phyloP scores from a whole-genome alignment of 1,140 invertebrate species.

The Mya arenaria region DNA sequence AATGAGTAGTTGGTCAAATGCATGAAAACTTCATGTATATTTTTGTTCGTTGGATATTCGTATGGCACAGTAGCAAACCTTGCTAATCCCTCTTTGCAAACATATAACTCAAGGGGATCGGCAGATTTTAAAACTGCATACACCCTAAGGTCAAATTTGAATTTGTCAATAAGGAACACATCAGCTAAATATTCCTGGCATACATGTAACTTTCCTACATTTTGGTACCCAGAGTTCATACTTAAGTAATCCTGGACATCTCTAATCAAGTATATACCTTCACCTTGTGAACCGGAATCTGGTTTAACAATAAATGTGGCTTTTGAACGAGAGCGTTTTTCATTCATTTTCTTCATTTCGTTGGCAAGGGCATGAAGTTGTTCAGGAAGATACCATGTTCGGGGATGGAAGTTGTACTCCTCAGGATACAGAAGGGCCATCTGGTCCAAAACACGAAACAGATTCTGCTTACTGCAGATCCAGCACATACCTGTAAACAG shows the following conservation, averaged over 20 bases:
- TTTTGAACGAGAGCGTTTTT: conserved; percentile 69
- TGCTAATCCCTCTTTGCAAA: conserved; percentile 82
- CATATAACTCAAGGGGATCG: conserved; percentile 82
- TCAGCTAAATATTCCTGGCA: conserved; percentile 82
- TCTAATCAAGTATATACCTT: conserved; percentile 82
- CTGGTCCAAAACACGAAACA: conserved; percentile 81
- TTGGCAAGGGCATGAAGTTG: conserved; percentile 79
- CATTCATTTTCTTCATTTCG: conserved; percentile 65
- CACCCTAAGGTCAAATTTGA: conserved; percentile 83
- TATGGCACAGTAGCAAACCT: conserved; percentile 82
- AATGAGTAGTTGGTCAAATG: conserved; percentile 84
- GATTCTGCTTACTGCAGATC: conserved; percentile 81
- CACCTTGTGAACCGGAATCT: conserved; percentile 82
- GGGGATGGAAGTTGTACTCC: conserved; percentile 83
- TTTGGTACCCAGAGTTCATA: background rate
- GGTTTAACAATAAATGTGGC: conserved; percentile 83
- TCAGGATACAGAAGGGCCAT: conserved; percentile 82
- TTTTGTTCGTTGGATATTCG: conserved; percentile 77
- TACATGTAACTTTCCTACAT: conserved; percentile 72
- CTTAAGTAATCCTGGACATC: conserved; percentile 77
- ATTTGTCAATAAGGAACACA: conserved; percentile 82
- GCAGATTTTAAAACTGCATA: conserved; percentile 82
- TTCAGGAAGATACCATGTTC: conserved; percentile 82
- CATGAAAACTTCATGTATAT: conserved; percentile 81
- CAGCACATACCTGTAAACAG: conserved; percentile 80